Evolutionary conservation across 2,888 invertebrate species (phyloP), one percentile per base, ranked within the genome.

Genomic region (Dysmachus trigonus): DNA sequence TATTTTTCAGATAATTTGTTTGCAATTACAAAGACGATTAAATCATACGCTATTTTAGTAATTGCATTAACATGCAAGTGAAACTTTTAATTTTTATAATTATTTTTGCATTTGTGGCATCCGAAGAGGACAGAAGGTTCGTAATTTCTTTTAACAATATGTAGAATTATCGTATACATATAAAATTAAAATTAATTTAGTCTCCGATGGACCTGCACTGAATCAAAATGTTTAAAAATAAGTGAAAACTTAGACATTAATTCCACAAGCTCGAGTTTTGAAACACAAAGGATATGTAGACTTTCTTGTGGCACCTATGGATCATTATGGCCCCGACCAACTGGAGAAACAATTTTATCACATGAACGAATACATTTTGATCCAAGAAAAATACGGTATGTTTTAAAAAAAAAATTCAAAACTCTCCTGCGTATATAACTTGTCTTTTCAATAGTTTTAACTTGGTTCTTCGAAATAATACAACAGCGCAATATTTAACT

Each of bases 241-340:
- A 41, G 47, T 10, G 71, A 22, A 33, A 13, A 22, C 5, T 18
- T n/a, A 3, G 72, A 72, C 5, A 15, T 15, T 27, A 53, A 22
- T 22, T n/a, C 47, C 2, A 1, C 41, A 15, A 72, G 73, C 4
- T 31, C 30, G 7, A 3, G 85, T 33, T 93, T 92, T 89, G 89
- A 90, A 51, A 94, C 94, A 85, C 90, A 95, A 88, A 93, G 94
- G 87, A 92, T 94, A 62, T 96, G 96, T 89, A 93, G 95, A 27
- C 92, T 96, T 6, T 94, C 94, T 0, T 96, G 96, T 88, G 95
- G 95, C 0, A 91, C 93, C 47, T 94, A 94, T 89, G 95, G 96
- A 0, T 93, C 94, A 0, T 92, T 96, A 18, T 96, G 96, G 96
- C 96, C 96, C 0, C 91, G 92, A 89, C 96, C 96, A 0, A 94